phyloP scores from a whole-genome alignment of 2,888 invertebrate genomes.

The Cheilosia impressa region DNA sequence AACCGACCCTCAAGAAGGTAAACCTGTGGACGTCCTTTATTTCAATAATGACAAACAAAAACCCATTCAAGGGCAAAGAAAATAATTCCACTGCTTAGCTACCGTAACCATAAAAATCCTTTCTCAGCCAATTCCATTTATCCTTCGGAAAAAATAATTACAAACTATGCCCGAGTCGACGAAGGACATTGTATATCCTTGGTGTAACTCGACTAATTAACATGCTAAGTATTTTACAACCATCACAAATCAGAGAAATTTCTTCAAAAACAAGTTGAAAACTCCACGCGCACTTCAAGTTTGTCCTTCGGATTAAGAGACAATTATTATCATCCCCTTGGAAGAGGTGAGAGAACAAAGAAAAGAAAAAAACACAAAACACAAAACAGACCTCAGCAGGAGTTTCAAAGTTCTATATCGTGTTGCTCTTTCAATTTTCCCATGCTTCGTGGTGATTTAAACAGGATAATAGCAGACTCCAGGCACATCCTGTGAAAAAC shows the following conservation, averaged over 20 bases:
- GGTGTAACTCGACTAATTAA: conserved; percentile 57
- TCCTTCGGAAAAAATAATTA: conserved; percentile 53
- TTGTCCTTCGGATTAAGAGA: conserved; percentile 59
- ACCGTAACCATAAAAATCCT: conserved; percentile 42
- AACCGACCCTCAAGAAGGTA: conserved; percentile 24
- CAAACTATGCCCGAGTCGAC: conserved; percentile 5
- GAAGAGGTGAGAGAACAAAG: conserved; percentile 26
- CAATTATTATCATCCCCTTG: conserved; percentile 44
- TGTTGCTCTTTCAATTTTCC: conserved; percentile 32
- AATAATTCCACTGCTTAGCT: conserved; percentile 24
- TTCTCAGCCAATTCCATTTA: conserved; percentile 46
- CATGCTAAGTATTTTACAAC: conserved; percentile 70
- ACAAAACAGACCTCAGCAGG: conserved; percentile 35
- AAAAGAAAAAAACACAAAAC: not conserved
- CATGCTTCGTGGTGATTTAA: conserved; percentile 54
- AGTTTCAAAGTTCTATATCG: conserved; percentile 2
- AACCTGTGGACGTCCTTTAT: conserved; percentile 30
- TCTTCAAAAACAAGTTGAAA: conserved; percentile 32
- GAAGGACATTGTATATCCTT: conserved; percentile 42
- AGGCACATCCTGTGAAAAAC: conserved; percentile 48
- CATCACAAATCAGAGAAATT: conserved; percentile 48
- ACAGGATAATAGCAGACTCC: conserved; percentile 56
- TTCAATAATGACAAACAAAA: conserved; percentile 57
- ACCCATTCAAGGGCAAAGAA: conserved; percentile 50
- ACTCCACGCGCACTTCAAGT: conserved; percentile 33